These are phyloP conservation scores for Pachypanchax playfairii DNA, from an alignment of 2,113 vertebrate species.

Conservation along the genomic window DNA sequence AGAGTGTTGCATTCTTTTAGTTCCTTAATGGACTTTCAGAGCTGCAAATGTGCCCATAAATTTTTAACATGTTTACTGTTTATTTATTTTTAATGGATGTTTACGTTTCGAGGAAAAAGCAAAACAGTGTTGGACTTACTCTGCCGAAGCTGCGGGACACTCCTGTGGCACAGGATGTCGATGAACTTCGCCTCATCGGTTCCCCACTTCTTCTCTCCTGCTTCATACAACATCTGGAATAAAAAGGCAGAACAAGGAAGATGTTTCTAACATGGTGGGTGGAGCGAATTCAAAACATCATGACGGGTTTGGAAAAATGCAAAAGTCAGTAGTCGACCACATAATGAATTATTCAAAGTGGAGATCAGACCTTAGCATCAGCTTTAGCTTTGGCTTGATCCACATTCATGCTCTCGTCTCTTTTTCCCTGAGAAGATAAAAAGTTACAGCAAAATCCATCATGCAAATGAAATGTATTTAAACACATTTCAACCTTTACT, in stretches of 20 bases:
- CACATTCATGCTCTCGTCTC: conserved; percentile 78
- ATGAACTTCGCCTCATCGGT: conserved; percentile 86
- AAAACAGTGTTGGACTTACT: conserved; percentile 63
- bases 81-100: too few species aligned
- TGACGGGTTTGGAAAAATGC: not conserved
- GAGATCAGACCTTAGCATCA: conserved; percentile 79
- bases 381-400: conserved; percentile 81
- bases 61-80: too few species aligned
- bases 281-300: not conserved
- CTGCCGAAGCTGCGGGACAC: conserved; percentile 82
- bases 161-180: conserved; percentile 83
- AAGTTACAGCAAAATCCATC: not conserved
- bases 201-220: conserved; percentile 87
- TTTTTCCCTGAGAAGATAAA: conserved; percentile 74
- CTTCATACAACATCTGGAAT: conserved; percentile 80
- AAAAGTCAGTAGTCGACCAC: not conserved
- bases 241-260: not conserved
- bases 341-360: not conserved
- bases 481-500: too few species aligned
- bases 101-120: not conserved
- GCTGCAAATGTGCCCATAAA: too few species aligned
- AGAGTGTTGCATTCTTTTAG: too few species aligned
- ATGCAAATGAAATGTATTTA: not conserved
- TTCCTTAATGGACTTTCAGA: too few species aligned
- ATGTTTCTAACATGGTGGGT: too few species aligned